Evolutionary conservation across 2,797 vertebrate genomes (phyloP).

Genomic region (Serranus cabrilla): DNA sequence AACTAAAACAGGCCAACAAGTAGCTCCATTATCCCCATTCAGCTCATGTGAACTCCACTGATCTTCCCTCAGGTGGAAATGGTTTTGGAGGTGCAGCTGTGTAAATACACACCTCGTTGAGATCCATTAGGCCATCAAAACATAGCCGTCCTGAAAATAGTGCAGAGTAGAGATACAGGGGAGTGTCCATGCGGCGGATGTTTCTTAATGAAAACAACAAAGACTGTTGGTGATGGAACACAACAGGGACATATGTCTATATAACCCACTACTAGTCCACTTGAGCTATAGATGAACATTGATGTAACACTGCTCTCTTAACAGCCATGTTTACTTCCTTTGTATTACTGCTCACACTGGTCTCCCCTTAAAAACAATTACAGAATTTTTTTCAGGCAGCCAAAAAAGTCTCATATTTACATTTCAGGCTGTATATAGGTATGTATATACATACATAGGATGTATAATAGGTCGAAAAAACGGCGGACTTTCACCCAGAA

Average conservation of each 20-base stretch:
- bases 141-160: conserved; percentile 59
- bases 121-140: conserved; percentile 78
- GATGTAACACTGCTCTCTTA: too few relatives aligned
- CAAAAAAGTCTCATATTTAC: too few relatives aligned
- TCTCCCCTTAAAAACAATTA: too few relatives aligned
- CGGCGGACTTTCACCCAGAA: too few relatives aligned
- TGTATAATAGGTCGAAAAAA: too few relatives aligned
- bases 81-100: conserved; percentile 31
- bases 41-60: conserved; percentile 33
- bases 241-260: background rate
- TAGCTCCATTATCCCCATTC: conserved; percentile 53
- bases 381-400: too few relatives aligned
- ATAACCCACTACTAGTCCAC: background rate
- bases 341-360: too few relatives aligned
- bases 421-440: too few relatives aligned
- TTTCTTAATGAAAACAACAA: conserved; percentile 21
- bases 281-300: background rate
- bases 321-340: too few relatives aligned
- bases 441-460: too few relatives aligned
- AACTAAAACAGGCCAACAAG: conserved; percentile 49
- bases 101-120: conserved; percentile 66
- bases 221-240: background rate
- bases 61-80: conserved; percentile 22
- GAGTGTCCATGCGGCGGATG: conserved; percentile 4
- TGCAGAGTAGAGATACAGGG: conserved; percentile 16